Base-by-base conservation (phyloP, 2,888 invertebrate species). In the Halictus quadricinctus region DNA sequence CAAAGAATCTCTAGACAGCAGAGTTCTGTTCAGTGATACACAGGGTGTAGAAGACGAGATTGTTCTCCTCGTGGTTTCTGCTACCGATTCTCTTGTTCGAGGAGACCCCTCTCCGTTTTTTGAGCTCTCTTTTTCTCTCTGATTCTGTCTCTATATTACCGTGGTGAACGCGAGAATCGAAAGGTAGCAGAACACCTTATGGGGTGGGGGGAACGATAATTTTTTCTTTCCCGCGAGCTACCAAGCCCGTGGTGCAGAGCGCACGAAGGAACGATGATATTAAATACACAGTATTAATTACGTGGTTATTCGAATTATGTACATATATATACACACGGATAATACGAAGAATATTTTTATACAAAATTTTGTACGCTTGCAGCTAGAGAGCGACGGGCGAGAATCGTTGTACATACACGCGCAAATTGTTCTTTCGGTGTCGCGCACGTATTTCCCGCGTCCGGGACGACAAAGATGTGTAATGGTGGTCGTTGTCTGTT, bases 231-330 rank as follows among this genome's bases (percentile, higher is more conserved):
- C 90, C 88, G 84, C 66, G 87, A 91, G 92, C 91, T 92, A 89
- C 81, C 85, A 90, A 90, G 92, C 93, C 92, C 91, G 92, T 91
- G 93, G 92, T 90, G 89, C 91, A 92, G 88, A 92, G 88, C 90
- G 89, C 84, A 88, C 83, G 83, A 88, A 86, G 85, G 73, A 90
- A 91, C 84, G 87, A 92, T 93, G 92, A 94, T 93, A 93, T 93
- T 93, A 93, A 91, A 90, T 89, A 91, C 92, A 91, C 94, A 94
- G 94, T 94, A 94, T 94, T 94, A 94, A 92, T 91, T 89, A 92
- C 90, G 88, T 89, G 87, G 85, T 92, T 91, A 94, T 91, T 92
- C 92, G 90, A 92, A 91, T 91, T 85, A 80, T 93, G 92, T 93
- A 94, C 89, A 93, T 93, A 92, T 93, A 92, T 89, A 91, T 90